Conservation (phyloP, 2,797 vertebrate species). For the Pantherophis alleghaniensis region DNA sequence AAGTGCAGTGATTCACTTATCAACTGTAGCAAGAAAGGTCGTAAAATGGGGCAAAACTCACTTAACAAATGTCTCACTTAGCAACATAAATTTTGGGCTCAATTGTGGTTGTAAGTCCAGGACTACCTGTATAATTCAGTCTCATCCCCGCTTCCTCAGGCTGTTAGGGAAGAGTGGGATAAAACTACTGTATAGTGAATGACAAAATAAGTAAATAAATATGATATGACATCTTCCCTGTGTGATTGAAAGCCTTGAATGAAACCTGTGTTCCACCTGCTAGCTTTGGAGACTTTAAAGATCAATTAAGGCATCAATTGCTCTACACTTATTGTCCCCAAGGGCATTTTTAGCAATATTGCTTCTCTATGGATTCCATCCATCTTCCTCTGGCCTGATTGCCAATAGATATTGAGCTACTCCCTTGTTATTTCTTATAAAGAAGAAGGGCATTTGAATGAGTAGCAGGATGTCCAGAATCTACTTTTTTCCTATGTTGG, state of each 20-base stretch:
- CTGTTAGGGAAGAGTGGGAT: background rate
- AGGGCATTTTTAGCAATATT: constrained; percentile 10
- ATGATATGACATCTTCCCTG: background rate
- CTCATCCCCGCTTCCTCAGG: background rate
- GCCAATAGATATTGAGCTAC: constrained; percentile 15
- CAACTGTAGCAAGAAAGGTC: background rate
- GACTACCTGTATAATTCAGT: background rate
- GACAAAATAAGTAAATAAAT: background rate
- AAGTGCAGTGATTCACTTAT: background rate
- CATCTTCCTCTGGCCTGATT: background rate
- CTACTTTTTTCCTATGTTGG: no score
- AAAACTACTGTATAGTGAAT: background rate
- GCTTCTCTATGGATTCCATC: constrained; percentile 7
- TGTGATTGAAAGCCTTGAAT: background rate
- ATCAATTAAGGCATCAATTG: constrained; percentile 17
- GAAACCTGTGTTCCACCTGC: background rate
- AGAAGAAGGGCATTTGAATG: background rate
- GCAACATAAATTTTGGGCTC: background rate
- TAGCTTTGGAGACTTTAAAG: background rate
- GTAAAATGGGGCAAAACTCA: background rate
- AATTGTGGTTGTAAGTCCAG: background rate
- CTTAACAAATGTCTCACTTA: background rate
- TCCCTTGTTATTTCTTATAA: constrained; percentile 1
- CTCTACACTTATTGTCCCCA: background rate
- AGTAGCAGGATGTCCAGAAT: background rate